phyloP scores from a whole-genome alignment of 2,797 vertebrate species.

The Dermochelys coriacea region DNA sequence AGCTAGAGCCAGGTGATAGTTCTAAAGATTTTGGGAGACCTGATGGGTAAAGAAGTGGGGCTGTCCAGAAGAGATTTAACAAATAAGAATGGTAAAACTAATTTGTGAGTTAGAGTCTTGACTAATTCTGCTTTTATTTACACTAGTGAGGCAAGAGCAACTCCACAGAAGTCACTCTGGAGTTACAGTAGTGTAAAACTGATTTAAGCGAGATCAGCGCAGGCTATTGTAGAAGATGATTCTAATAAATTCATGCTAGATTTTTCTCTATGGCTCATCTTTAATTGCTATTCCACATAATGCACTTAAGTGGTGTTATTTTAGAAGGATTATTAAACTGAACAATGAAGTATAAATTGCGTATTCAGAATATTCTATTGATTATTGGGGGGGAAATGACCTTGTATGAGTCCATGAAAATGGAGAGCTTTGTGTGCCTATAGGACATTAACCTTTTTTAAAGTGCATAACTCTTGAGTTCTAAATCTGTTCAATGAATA shows the following conservation, averaged over 20 bases:
- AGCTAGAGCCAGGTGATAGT: background rate
- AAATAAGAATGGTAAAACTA: background rate
- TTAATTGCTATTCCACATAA: conserved; percentile 76
- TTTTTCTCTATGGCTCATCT: background rate
- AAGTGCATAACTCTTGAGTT: background rate
- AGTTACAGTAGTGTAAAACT: background rate
- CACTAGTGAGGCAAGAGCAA: background rate
- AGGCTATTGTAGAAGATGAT: background rate
- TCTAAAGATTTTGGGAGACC: background rate
- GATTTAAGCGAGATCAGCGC: background rate
- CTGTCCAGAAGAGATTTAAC: background rate
- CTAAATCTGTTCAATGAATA: background rate
- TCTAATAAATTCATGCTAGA: background rate
- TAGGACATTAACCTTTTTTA: background rate
- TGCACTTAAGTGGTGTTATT: conserved; percentile 83
- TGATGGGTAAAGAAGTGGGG: background rate
- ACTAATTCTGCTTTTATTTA: background rate
- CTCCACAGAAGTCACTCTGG: background rate
- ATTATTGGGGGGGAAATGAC: conserved; percentile 66
- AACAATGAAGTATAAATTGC: conserved; percentile 46
- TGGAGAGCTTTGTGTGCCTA: conserved; percentile 19
- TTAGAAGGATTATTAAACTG: conserved; percentile 50
- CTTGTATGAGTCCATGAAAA: conserved; percentile 55
- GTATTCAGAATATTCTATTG: conserved; percentile 73
- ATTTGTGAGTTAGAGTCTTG: background rate